Evolutionary conservation across 2,888 invertebrate species (phyloP).

Genomic region (Lasioglossum marginatum): DNA sequence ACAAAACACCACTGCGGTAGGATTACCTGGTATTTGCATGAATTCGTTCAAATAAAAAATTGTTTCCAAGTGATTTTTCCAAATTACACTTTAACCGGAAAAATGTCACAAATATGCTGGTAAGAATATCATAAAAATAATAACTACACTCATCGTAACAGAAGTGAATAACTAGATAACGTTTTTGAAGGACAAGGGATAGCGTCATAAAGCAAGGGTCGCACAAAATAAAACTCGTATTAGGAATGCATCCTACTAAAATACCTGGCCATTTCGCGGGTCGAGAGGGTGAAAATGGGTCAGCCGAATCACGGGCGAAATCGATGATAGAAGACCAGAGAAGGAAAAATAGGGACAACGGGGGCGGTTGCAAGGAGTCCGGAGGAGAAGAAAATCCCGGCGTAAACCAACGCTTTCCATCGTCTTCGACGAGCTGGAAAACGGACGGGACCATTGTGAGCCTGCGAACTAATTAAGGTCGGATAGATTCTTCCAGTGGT

Average conservation of each 20-base stretch:
- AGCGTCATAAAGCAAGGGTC: no score
- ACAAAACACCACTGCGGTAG: neutral
- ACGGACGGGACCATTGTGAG: slow-evolving; percentile 67
- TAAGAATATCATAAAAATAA: no score
- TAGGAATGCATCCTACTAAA: neutral
- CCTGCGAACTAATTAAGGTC: slow-evolving; percentile 73
- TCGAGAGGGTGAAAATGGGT: slow-evolving; percentile 12
- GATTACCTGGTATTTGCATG: neutral
- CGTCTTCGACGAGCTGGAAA: slow-evolving; percentile 61
- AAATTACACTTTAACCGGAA: neutral
- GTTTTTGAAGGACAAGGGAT: no score
- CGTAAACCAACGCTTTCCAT: slow-evolving; percentile 56
- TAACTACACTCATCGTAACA: no score
- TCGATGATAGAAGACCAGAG: neutral
- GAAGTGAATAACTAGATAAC: no score
- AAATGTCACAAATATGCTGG: neutral
- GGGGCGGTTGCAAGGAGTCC: slow-evolving; percentile 28
- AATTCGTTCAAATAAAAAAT: neutral
- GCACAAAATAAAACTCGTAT: no score
- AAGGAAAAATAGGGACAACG: slow-evolving; percentile 34
- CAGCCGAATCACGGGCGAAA: slow-evolving; percentile 3
- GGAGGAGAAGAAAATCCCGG: slow-evolving; percentile 57
- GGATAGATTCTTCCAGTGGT: slow-evolving; percentile 70
- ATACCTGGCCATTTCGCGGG: neutral
- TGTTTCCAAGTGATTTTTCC: neutral